phyloP scores from a whole-genome alignment of 2,113 vertebrate species.

The Pelmatolapia mariae region DNA sequence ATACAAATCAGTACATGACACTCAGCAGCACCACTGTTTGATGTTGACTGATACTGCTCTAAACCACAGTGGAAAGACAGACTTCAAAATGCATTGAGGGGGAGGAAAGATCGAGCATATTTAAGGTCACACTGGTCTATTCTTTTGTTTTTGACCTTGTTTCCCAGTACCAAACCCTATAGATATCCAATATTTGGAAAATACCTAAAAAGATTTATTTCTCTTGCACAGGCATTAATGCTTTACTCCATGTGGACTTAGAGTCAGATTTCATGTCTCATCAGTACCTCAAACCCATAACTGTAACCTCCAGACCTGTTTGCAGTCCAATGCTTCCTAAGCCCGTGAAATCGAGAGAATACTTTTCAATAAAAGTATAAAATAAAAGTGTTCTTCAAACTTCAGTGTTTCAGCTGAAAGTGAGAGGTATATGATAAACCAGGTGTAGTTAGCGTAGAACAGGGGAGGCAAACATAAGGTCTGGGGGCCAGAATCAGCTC shows the following conservation, averaged over 20 bases:
- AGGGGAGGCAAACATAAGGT: neutral
- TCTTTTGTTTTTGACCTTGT: neutral
- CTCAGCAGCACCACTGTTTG: neutral
- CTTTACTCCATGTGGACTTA: neutral
- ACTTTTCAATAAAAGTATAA: neutral
- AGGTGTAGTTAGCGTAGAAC: neutral
- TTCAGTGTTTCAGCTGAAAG: neutral
- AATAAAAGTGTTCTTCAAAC: neutral
- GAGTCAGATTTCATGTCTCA: neutral
- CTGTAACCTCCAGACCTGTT: neutral
- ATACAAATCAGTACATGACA: neutral
- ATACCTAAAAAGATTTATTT: neutral
- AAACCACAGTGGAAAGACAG: neutral
- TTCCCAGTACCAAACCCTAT: accelerated
- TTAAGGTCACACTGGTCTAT: neutral
- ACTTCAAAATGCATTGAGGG: neutral
- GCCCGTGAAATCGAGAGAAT: neutral
- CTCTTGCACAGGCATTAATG: neutral
- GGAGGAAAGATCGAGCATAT: neutral
- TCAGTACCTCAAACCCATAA: neutral
- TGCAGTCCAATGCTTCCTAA: neutral
- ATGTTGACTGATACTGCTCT: neutral
- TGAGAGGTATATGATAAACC: neutral
- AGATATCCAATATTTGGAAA: neutral
- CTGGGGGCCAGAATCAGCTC: neutral